These are phyloP conservation scores for Chloroceryle inda DNA, from an alignment of 2,797 vertebrate genomes.

Conservation along the genomic window DNA sequence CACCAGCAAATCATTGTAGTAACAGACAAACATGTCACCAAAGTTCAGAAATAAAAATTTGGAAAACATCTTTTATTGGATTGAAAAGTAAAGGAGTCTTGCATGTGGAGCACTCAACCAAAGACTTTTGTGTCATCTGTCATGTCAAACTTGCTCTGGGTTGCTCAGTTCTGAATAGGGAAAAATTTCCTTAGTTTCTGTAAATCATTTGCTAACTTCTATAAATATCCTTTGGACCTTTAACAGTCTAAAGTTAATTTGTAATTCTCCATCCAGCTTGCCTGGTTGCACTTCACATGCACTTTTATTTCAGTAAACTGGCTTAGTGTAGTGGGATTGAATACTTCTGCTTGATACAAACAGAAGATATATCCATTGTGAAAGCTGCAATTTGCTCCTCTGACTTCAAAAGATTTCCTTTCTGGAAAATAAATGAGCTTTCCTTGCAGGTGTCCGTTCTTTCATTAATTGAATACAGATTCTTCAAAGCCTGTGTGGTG, in stretches of 20 bases:
- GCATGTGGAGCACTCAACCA: neutral
- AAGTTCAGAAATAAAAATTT: neutral
- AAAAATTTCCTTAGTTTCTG: neutral
- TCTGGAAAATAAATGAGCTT: conserved; percentile 33
- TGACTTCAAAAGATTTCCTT: conserved; percentile 3
- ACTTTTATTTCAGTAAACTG: neutral
- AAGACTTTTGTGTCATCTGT: neutral
- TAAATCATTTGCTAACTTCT: conserved; percentile 8
- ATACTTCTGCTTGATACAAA: neutral
- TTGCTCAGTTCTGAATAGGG: neutral
- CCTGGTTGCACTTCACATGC: neutral
- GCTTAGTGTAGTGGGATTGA: neutral
- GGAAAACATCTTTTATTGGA: neutral
- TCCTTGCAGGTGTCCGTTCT: conserved; percentile 18
- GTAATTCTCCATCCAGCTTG: neutral
- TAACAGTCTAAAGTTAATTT: neutral
- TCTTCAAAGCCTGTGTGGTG: conserved; percentile 18
- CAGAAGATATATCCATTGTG: neutral
- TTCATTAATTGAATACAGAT: conserved; percentile 33
- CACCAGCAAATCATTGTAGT: neutral
- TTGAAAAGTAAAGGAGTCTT: neutral
- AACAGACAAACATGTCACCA: neutral
- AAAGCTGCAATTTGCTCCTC: neutral
- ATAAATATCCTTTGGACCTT: neutral
- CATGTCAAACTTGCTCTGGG: neutral